Evolutionary conservation across 2,113 vertebrate genomes (phyloP).

Genomic region (Actenoides lindsayi): DNA sequence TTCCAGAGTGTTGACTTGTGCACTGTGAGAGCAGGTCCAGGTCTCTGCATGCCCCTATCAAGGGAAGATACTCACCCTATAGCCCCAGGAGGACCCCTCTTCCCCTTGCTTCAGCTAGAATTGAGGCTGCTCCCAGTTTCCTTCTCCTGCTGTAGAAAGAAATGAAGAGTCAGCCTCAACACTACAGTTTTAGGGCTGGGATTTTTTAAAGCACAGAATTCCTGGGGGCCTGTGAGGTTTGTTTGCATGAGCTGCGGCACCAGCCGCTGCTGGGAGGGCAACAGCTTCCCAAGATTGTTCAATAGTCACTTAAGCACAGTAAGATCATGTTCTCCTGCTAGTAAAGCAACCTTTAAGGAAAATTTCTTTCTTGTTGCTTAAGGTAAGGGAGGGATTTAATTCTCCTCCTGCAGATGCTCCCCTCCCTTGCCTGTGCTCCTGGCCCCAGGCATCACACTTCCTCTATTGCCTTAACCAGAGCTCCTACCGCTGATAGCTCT

Average conservation of each 20-base stretch:
- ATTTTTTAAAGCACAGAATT: background rate
- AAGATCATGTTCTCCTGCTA: background rate
- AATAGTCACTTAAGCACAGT: background rate
- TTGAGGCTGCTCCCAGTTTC: background rate
- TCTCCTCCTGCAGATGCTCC: background rate
- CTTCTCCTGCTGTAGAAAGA: background rate
- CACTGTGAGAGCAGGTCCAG: fast-evolving
- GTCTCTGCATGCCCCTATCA: too few relatives aligned
- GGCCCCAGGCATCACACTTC: fast-evolving
- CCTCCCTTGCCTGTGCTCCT: too few relatives aligned
- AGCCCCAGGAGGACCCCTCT: background rate
- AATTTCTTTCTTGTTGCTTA: background rate
- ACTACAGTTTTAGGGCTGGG: fast-evolving
- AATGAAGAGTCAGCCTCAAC: background rate
- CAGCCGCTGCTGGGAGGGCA: background rate
- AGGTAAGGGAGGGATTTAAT: background rate
- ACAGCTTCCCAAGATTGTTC: background rate
- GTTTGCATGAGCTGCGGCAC: background rate
- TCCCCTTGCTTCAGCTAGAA: fast-evolving
- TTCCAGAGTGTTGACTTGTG: background rate
- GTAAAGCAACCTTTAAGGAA: background rate
- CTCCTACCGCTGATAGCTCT: background rate
- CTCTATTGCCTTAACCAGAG: background rate
- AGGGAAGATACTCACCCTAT: background rate
- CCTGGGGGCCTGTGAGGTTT: background rate